Evolutionary conservation across 2,113 vertebrate species (phyloP).

Genomic region (Orientallactaga bullata): DNA sequence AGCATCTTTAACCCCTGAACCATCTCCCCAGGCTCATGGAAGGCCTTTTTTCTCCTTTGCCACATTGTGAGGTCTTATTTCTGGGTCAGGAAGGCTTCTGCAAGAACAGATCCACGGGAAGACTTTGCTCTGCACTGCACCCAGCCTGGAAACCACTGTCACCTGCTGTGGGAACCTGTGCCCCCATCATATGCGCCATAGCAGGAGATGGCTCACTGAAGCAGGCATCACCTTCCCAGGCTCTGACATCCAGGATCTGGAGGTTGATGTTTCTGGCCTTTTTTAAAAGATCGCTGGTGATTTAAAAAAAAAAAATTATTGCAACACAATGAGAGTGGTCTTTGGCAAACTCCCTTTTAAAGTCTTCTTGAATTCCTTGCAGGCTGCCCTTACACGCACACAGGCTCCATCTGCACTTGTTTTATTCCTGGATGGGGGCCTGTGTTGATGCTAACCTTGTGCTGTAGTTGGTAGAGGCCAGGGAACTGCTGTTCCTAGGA

Average conservation of each 20-base stretch:
- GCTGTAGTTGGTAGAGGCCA: not conserved
- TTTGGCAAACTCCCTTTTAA: not conserved
- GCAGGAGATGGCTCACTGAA: not conserved
- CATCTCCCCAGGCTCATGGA: too few species aligned
- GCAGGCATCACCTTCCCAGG: not conserved
- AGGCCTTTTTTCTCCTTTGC: not conserved
- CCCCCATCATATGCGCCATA: not conserved
- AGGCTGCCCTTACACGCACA: not conserved
- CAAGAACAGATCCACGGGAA: not conserved
- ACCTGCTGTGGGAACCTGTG: not conserved
- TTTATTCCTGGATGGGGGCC: not conserved
- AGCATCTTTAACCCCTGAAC: too few species aligned
- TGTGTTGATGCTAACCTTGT: not conserved
- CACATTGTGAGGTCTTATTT: not conserved
- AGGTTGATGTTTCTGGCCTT: not conserved
- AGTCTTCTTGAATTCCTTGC: not conserved
- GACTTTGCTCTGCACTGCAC: not conserved
- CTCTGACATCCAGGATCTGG: not conserved
- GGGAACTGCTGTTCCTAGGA: not conserved
- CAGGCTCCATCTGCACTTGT: not conserved
- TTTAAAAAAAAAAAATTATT: not conserved
- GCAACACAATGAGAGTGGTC: not conserved
- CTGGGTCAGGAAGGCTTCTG: not conserved
- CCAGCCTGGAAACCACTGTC: not conserved
- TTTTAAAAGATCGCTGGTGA: not conserved